phyloP scores from a whole-genome alignment of 2,113 vertebrate genomes.

The Oryctolagus cuniculus region mOryCun1.1 NC_091432.1:234127501-234128000 shows the following conservation, averaged over 20 bases:
- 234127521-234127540: not conserved
- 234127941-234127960: not conserved
- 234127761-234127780: not conserved
- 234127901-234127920: not conserved
- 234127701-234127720: not conserved
- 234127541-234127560: rapidly evolving
- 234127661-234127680: not conserved
- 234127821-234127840: not conserved
- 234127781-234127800: not conserved
- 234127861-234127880: not conserved
- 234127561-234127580: not conserved
- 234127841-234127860: not conserved
- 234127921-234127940: not conserved
- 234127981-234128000: too few relatives aligned
- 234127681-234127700: not conserved
- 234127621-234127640: not conserved
- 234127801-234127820: too few relatives aligned
- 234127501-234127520: not conserved
- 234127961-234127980: not conserved
- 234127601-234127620: not conserved
- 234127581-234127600: not conserved
- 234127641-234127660: not conserved
- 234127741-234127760: not conserved
- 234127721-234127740: not conserved
- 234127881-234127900: not conserved